phyloP scores from a whole-genome alignment of 1,140 invertebrate genomes.

The Geopemphigus sp. region DNA sequence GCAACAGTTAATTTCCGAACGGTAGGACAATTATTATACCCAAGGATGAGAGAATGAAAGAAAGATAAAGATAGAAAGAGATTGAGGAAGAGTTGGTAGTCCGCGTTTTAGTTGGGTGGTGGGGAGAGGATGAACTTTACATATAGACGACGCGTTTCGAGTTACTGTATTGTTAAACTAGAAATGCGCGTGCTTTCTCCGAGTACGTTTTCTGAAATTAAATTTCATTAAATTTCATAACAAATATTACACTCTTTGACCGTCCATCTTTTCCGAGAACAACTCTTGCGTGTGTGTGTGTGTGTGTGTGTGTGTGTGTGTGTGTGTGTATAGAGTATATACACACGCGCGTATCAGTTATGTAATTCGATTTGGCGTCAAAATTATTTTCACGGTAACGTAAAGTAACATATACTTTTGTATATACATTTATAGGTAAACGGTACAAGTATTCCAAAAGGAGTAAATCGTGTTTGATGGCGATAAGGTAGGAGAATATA shows the following conservation, averaged over 20 bases:
- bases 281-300: not conserved
- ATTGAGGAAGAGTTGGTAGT: no score
- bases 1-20: slow-evolving; percentile 16
- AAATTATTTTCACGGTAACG: slow-evolving; percentile 16
- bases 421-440: no score
- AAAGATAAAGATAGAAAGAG: no score
- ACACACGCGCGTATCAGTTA: no score
- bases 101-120: no score
- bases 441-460: no score
- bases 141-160: no score
- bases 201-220: slow-evolving; percentile 23
- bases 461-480: no score
- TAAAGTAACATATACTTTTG: no score
- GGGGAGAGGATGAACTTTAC: no score
- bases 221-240: not conserved
- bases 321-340: not conserved
- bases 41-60: no score
- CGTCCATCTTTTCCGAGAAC: not conserved
- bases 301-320: not conserved
- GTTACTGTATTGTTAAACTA: not conserved
- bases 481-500: not conserved
- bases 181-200: not conserved
- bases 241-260: not conserved
- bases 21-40: no score
- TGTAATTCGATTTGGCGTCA: not conserved